Conservation (phyloP, 2,113 vertebrate species). For the Dromaius novaehollandiae region DNA sequence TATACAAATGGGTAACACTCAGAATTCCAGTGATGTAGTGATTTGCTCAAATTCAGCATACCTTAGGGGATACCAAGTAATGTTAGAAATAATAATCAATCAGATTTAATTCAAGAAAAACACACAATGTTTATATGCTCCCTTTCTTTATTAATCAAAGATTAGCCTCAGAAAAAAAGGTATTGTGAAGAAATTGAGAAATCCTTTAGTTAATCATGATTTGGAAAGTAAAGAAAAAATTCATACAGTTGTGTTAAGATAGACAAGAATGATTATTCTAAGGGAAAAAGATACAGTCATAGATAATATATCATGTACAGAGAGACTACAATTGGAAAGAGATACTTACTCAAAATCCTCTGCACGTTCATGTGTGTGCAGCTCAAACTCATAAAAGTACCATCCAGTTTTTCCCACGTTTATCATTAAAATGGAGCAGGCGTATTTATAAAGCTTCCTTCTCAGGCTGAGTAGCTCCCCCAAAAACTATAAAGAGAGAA, state of each 20-base stretch:
- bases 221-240: background rate
- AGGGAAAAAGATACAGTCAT: background rate
- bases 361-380: background rate
- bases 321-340: background rate
- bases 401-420: background rate
- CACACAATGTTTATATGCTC: background rate
- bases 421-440: background rate
- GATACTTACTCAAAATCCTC: background rate
- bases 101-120: constrained; percentile 20
- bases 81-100: background rate
- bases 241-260: background rate
- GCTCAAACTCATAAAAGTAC: background rate
- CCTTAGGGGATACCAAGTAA: background rate
- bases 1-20: constrained; percentile 13
- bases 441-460: constrained; percentile 1
- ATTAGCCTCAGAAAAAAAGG: background rate
- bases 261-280: background rate
- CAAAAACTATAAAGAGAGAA: background rate
- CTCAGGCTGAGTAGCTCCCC: background rate
- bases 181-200: background rate
- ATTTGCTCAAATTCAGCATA: constrained; percentile 31
- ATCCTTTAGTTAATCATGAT: constrained; percentile 7
- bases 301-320: background rate
- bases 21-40: background rate
- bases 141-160: constrained; percentile 1